Evolutionary conservation across 2,888 invertebrate species (phyloP).

Genomic region (Gortyna flavago): DNA sequence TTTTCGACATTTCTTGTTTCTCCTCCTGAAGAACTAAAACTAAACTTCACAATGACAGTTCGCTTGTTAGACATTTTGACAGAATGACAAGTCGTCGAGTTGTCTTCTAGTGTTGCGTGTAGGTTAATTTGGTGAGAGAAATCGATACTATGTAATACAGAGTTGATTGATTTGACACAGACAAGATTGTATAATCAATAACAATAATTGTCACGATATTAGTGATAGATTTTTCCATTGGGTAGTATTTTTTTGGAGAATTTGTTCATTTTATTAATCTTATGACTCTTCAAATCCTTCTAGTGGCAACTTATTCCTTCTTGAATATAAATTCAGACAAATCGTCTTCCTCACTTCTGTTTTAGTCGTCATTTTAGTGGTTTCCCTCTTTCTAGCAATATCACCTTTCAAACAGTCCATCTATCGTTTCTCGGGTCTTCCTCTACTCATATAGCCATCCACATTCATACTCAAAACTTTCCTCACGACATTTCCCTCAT

Average conservation of each 20-base stretch:
- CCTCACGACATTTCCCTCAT: not conserved
- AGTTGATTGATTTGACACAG: not conserved
- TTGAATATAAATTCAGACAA: too few species aligned
- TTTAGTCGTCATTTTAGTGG: not conserved
- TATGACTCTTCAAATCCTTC: not conserved
- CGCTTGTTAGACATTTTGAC: constrained; percentile 13
- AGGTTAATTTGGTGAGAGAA: not conserved
- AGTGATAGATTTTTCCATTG: not conserved
- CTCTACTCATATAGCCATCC: not conserved
- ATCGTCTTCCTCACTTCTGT: not conserved
- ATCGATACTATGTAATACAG: not conserved
- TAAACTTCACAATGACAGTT: not conserved
- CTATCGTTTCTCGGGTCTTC: not conserved
- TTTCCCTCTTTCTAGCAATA: not conserved
- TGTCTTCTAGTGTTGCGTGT: not conserved
- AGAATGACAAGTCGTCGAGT: constrained; percentile 11
- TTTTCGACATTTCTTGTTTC: constrained; percentile 31
- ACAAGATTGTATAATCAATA: not conserved
- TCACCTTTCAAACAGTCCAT: not conserved
- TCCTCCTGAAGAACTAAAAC: not conserved
- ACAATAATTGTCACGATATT: not conserved
- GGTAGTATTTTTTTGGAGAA: not conserved
- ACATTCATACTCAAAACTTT: not conserved
- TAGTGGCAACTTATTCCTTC: not conserved
- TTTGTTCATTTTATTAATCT: not conserved